Conservation (phyloP, 2,113 vertebrate genomes). For the Planiliza haematocheilus region DNA sequence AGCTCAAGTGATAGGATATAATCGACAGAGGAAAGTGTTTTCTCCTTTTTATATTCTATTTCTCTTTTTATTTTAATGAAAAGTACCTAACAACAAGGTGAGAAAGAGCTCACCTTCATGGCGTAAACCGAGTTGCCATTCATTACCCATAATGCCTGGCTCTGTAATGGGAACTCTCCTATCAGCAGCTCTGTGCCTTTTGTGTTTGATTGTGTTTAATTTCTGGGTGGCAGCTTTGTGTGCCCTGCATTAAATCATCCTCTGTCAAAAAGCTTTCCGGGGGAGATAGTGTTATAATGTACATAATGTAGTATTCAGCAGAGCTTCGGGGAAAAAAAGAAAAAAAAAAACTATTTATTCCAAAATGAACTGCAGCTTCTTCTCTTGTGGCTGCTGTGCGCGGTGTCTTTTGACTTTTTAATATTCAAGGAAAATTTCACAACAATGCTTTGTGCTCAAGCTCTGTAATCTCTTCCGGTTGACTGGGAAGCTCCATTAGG, state of each 20-base stretch:
- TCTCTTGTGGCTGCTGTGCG: conserved; percentile 23
- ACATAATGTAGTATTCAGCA: conserved; percentile 43
- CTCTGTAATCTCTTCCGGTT: conserved; percentile 15
- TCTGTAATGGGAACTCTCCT: conserved; percentile 38
- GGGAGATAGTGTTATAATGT: conserved; percentile 48
- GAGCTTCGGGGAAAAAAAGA: conserved; percentile 36
- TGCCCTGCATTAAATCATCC: conserved; percentile 56
- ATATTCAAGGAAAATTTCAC: conserved; percentile 36
- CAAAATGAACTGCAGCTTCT: conserved; percentile 29
- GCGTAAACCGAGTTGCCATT: conserved; percentile 21
- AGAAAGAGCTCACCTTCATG: conserved; percentile 25
- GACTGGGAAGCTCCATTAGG: conserved; percentile 24
- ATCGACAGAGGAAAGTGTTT: too few species aligned
- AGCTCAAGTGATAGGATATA: too few species aligned
- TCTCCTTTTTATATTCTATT: too few species aligned
- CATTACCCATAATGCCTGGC: conserved; percentile 21
- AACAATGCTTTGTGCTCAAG: conserved; percentile 23
- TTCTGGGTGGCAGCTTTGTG: conserved; percentile 51
- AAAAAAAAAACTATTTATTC: conserved; percentile 45
- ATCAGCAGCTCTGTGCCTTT: conserved; percentile 36
- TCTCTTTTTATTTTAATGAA: too few species aligned
- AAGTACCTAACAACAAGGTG: too few species aligned
- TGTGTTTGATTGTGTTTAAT: conserved; percentile 58
- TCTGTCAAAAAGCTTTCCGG: conserved; percentile 39
- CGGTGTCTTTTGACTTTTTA: conserved; percentile 15